Evolutionary conservation across 2,888 invertebrate species (phyloP).

Genomic region (Ceriagrion tenellum): DNA sequence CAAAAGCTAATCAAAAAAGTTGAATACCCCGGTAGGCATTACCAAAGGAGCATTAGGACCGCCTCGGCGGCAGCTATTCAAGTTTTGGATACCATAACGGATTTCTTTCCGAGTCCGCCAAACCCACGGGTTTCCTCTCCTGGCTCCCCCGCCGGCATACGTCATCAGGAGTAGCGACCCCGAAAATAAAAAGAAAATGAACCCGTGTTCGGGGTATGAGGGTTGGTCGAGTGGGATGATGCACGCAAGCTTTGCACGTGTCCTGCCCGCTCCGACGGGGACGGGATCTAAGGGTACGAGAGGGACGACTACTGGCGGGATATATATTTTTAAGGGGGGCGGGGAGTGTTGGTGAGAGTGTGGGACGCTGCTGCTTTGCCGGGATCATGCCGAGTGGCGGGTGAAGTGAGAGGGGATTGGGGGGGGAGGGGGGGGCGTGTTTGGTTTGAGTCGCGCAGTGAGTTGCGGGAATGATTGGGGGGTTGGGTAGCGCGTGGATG

Average conservation of each 20-base stretch:
- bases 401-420: not conserved
- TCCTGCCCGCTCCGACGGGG: not conserved
- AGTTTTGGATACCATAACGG: not conserved
- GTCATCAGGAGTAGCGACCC: not conserved
- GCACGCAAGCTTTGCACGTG: conserved; percentile 27
- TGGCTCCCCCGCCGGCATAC: not conserved
- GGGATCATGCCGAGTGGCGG: not conserved
- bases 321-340: not conserved
- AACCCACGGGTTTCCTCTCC: not conserved
- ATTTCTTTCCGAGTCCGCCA: not conserved
- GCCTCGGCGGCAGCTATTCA: not conserved
- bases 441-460: not conserved
- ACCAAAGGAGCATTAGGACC: not conserved
- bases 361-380: not conserved
- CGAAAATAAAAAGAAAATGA: not conserved
- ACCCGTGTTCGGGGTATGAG: not conserved
- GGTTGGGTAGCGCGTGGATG: not conserved
- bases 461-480: not conserved
- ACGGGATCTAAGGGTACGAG: not conserved
- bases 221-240: not conserved
- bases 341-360: not conserved
- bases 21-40: not conserved
- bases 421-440: not conserved
- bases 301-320: not conserved
- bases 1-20: too few relatives aligned